Base-by-base conservation (phyloP, 1,140 invertebrate species). In the Heliconius hewitsoni region DNA sequence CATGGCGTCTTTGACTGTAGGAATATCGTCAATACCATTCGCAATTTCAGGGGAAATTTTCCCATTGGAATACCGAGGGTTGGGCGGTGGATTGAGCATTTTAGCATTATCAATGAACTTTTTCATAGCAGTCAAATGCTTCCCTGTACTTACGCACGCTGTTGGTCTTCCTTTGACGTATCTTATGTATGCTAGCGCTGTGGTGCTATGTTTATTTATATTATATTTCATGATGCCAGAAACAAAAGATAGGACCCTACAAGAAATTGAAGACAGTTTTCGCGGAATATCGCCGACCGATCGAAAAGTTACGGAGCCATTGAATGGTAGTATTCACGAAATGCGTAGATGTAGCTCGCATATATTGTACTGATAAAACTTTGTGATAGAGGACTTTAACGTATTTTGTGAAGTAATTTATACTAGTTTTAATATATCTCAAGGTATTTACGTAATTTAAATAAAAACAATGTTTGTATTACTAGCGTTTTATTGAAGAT, bases 31-130 rank as follows among this genome's bases (percentile, higher is more conserved):
- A 8, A 89, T 94, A 73, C 91, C 93, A 6, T 94, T 93, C 74
- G 86, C 93, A 11, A 83, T 94, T 72, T 93, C 91, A 30, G 93
- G 93, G 1, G 93, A 94, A 74, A 90, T 94, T 57, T 94, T 94
- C 81, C 89, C 93, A 0, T 82, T 94, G 39, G 90, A 91, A 77
- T 94, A 93, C 73, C 82, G 93, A 66, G 91, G 89, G 18, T 85
- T 94, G n/a, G 93, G 91, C 8, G 89, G 92, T 46, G 91, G 92
- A 34, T 88, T 94, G 0, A 90, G 91, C 80, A 85, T 90, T 13
- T 80, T 91, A 78, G 89, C 87, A 16, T 80, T 91, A 34, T 94
- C 92, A 1, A 75, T 91, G 34, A 93, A 91, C 66, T 93, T 92
- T 82, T 94, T 94, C 66, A 76, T 94, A 50, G 90, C 91, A 16